phyloP scores from a whole-genome alignment of 2,113 vertebrate genomes.

The Podarcis cretensis region DNA sequence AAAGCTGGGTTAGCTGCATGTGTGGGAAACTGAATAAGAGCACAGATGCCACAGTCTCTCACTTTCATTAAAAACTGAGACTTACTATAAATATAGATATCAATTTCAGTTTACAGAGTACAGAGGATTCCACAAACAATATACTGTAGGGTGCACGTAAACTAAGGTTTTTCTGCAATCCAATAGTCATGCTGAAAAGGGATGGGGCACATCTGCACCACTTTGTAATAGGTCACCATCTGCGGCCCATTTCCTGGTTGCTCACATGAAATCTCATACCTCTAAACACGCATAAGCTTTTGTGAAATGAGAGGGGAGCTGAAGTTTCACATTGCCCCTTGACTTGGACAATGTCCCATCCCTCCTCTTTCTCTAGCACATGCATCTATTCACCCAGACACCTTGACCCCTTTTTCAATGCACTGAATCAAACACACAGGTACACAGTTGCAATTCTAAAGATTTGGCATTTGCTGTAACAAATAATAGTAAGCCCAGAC shows the following conservation, averaged over 20 bases:
- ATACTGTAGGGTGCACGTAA: neutral
- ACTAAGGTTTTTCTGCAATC: neutral
- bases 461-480: neutral
- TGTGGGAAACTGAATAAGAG: neutral
- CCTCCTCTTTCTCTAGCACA: neutral
- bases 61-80: neutral
- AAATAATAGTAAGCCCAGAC: neutral
- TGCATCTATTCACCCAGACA: neutral
- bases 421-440: neutral
- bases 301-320: neutral
- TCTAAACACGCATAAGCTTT: neutral
- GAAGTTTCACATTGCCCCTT: neutral
- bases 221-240: neutral
- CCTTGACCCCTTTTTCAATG: neutral
- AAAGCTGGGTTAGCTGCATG: neutral
- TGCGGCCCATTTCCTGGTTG: neutral
- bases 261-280: neutral
- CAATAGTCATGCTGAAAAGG: neutral
- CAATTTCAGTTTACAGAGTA: conserved; percentile 13
- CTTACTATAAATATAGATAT: conserved; percentile 36
- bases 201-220: neutral
- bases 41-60: conserved; percentile 13
- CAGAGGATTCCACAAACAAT: neutral
- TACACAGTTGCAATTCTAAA: neutral
- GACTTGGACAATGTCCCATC: neutral